Evolutionary conservation across 2,113 vertebrate species (phyloP), one percentile per base, ranked within the genome.

Genomic region (Misgurnus mizolepis): DNA sequence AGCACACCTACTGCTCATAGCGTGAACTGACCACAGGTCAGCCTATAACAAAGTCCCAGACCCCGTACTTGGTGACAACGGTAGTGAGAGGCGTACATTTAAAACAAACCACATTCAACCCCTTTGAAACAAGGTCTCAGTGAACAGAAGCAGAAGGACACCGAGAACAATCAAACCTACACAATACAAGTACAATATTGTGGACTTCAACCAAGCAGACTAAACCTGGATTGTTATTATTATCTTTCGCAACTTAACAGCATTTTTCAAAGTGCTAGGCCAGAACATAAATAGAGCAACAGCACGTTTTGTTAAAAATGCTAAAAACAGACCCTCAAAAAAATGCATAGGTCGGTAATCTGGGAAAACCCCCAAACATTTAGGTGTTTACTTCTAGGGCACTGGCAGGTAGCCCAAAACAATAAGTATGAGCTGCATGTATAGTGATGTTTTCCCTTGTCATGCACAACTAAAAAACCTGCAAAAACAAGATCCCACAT

Each of bases 41-140:
- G 66, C 45, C 64, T 45, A 40, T 43, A 34, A 15, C 12, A 6
- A 17, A 80, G 47, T 45, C n/a, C n/a, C 45, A 43, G 69, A 50
- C 78, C 60, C 50, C 45, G 4, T 45, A 49, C 67, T 56, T 61
- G 67, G 53, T 68, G 76, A 67, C 41, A 22, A 17, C 1, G 41
- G 40, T 56, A n/a, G 82, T 79, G 76, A 75, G 70, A 64, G 80
- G 83, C 70, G 67, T 79, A 67, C 0, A 84, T 87, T 83, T 62
- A 90, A 90, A 69, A 80, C 39, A 69, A 80, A 55, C 5, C 22
- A 5, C 27, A 76, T 34, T 53, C 47, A 66, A 41, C 61, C 47
- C 47, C 45, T 15, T 4, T 71, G 41, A 39, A 39, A 58, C 2
- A 67, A 56, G 73, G 49, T 17, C 11, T 71, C 6, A 7, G 27